Base-by-base conservation (phyloP, 1,140 invertebrate genomes). In the Drosophila sproati region DNA sequence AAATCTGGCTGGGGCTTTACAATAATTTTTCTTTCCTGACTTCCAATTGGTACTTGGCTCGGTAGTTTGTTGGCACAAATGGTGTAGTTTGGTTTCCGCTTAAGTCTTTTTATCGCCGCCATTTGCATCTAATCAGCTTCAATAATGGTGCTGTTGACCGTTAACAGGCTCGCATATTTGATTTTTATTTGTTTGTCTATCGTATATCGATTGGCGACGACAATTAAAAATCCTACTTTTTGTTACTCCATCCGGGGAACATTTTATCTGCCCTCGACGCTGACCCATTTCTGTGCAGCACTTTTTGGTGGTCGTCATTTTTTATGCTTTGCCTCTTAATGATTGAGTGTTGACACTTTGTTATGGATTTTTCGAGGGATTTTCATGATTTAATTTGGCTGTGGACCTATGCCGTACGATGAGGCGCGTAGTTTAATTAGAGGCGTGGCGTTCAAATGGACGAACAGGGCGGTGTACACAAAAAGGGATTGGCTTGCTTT, bases 71-170 rank as follows among this genome's bases (percentile, higher is more conserved):
- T 35, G n/a, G 10, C 35, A n/a, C 43, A 20, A 20, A 47, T 54
- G 69, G 35, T 37, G 60, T 83, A 89, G 82, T 88, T 83, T 80
- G 73, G 75, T 83, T 87, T 85, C 80, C 75, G 71, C 60, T 77
- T 73, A 63, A 67, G 66, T 73, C 72, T 55, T 57, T 80, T 88
- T 88, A 87, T 88, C 85, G 66, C 73, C 43, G 59, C 70, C 67
- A 87, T 87, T 87, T 87, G 83, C 83, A 87, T 87, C 85, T 87
- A 80, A 87, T 78, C 80, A 88, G 80, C 69, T 69, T 70, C 55
- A 56, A 66, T 80, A 78, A 67, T 88, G 62, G 47, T 41, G 35
- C 60, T 60, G 32, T 63, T 50, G 7, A 57, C 54, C 66, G 51
- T 57, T 57, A 62, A 50, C 45, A 64, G 47, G 32, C 6, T 63